A percentile compares a stretch with the other conserved stretches of the same genome.
These are phyloP conservation scores for Adineta ricciae DNA, from an alignment of 2,888 invertebrate species.

Conservation along the genomic window DNA sequence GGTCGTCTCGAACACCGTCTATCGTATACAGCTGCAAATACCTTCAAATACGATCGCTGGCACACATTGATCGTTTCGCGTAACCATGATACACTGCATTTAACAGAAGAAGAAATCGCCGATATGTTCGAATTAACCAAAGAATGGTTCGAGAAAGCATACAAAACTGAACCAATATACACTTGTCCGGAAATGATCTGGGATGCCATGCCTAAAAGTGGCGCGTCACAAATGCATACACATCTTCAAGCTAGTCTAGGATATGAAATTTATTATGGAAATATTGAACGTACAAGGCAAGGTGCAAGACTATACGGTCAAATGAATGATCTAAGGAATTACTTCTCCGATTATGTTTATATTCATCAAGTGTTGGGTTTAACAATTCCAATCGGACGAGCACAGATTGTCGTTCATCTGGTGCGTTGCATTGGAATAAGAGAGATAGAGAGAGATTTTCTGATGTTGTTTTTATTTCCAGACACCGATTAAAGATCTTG, in stretches of 20 bases:
- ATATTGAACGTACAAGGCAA: slow-evolving; percentile 24
- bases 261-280: slow-evolving; percentile 46
- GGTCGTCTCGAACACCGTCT: slow-evolving; percentile 46
- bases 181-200: slow-evolving; percentile 49
- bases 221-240: slow-evolving; percentile 53
- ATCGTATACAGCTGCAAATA: slow-evolving; percentile 49
- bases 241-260: slow-evolving; percentile 50
- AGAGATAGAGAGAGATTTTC: no score
- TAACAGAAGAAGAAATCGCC: slow-evolving; percentile 42
- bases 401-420: slow-evolving; percentile 23
- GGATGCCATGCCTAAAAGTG: slow-evolving; percentile 51
- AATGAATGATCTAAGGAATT: slow-evolving; percentile 60
- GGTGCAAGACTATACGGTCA: slow-evolving; percentile 22
- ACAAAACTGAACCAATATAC: slow-evolving; percentile 38
- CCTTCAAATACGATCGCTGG: slow-evolving; percentile 50
- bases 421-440: background rate
- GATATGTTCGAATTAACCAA: slow-evolving; percentile 46
- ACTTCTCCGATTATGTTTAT: slow-evolving; percentile 24
- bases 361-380: slow-evolving; percentile 31
- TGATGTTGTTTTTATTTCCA: background rate
- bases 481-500: slow-evolving; percentile 32
- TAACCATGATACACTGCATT: slow-evolving; percentile 47
- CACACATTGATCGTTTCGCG: slow-evolving; percentile 49
- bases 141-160: slow-evolving; percentile 45
- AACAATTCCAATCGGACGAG: slow-evolving; percentile 6